Conservation (phyloP, 2,113 vertebrate genomes). For the Puffinus mauretanicus region DNA sequence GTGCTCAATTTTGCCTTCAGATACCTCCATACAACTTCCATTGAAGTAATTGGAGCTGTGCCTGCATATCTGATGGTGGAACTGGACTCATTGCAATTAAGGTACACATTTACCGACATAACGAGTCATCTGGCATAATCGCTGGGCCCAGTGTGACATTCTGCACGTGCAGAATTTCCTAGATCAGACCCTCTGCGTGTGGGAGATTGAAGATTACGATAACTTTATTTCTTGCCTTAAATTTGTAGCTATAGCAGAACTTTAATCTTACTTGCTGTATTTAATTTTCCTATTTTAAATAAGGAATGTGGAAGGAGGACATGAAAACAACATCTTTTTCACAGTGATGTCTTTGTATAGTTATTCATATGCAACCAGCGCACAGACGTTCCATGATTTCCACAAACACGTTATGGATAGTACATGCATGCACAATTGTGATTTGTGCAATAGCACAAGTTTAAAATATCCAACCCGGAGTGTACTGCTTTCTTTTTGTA, state of each 20-base stretch:
- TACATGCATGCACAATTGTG: background rate
- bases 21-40: conserved; percentile 69
- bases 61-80: conserved; percentile 67
- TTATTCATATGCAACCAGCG: background rate
- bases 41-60: conserved; percentile 68
- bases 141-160: background rate
- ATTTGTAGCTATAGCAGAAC: background rate
- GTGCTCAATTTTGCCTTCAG: conserved; percentile 68
- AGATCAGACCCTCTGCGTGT: background rate
- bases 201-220: background rate
- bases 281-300: background rate
- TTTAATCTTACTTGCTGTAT: background rate
- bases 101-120: conserved; percentile 57
- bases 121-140: conserved; percentile 38
- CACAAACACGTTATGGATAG: accelerated
- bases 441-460: background rate
- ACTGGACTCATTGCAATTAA: conserved; percentile 62
- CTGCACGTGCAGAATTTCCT: conserved; percentile 23
- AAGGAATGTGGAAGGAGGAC: background rate
- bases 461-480: background rate
- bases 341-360: background rate
- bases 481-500: background rate
- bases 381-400: background rate
- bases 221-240: background rate
- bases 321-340: background rate